A percentile compares a stretch with the other conserved stretches of the same genome.
These are phyloP conservation scores for Henicopernis longicauda DNA, from an alignment of 2,113 vertebrate species.

Conservation along the genomic window DNA sequence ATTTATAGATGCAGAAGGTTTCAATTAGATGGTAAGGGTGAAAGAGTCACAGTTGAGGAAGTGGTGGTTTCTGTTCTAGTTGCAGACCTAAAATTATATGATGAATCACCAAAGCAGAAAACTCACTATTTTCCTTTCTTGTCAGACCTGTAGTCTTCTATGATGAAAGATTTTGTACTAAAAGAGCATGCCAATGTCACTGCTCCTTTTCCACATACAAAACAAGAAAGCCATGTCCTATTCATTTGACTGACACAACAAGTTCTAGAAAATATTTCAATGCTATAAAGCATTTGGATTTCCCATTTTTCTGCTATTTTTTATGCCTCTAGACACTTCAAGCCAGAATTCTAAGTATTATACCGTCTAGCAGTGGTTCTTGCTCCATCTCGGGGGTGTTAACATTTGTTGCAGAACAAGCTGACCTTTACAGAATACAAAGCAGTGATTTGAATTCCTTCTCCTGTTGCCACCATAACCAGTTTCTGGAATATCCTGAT, in stretches of 20 bases:
- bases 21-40: conserved; percentile 5
- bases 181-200: not conserved
- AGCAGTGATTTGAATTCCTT: not conserved
- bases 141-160: not conserved
- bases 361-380: not conserved
- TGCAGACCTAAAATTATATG: not conserved
- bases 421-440: not conserved
- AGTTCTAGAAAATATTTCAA: not conserved
- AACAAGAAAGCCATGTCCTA: not conserved
- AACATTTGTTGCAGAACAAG: not conserved
- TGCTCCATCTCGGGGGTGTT: not conserved
- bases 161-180: not conserved
- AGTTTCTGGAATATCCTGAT: not conserved
- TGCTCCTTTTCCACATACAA: not conserved
- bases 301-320: not conserved
- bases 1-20: conserved; percentile 42
- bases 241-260: not conserved
- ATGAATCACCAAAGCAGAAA: conserved; percentile 17
- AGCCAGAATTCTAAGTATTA: not conserved
- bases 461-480: not conserved
- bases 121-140: not conserved
- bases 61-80: not conserved
- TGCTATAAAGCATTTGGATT: not conserved
- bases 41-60: not conserved
- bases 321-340: not conserved